A percentile compares a stretch with the other conserved stretches of the same genome.
Evolutionary conservation across 1,140 invertebrate genomes (phyloP).

Genomic region (Aphelenchoides avenae): DNA sequence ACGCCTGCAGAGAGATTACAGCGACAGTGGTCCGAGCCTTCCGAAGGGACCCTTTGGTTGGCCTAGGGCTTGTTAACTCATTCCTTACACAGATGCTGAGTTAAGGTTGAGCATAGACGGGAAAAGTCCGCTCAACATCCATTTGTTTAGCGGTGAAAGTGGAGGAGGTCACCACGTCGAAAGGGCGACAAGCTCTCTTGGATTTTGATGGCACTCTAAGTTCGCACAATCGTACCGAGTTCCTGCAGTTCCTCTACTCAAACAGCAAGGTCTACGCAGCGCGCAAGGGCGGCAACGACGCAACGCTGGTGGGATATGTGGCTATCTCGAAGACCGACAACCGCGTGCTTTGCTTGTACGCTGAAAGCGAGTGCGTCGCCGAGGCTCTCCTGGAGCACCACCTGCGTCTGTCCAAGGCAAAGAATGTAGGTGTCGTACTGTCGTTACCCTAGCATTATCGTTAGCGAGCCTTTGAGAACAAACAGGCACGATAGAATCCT

Average conservation of each 20-base stretch:
- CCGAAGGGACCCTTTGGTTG: too few species aligned
- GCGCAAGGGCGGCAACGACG: background rate
- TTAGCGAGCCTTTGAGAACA: too few species aligned
- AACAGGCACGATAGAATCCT: too few species aligned
- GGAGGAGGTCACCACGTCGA: slow-evolving; percentile 8
- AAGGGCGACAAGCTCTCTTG: slow-evolving; percentile 17
- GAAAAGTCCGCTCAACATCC: too few species aligned
- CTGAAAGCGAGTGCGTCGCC: slow-evolving; percentile 27
- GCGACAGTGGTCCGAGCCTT: too few species aligned
- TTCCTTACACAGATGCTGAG: too few species aligned
- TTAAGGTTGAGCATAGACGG: too few species aligned
- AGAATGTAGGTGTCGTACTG: slow-evolving; percentile 39
- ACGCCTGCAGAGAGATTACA: too few species aligned
- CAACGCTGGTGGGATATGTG: slow-evolving; percentile 37
- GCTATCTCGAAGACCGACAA: slow-evolving; percentile 13
- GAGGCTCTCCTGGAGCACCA: slow-evolving; percentile 26
- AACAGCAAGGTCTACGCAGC: slow-evolving; percentile 26
- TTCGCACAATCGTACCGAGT: slow-evolving; percentile 43
- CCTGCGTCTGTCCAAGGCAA: slow-evolving; percentile 14
- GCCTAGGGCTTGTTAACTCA: too few species aligned
- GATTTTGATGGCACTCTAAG: slow-evolving; percentile 40
- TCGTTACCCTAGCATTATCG: too few species aligned
- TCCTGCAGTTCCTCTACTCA: slow-evolving; percentile 28
- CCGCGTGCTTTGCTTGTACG: slow-evolving; percentile 37
- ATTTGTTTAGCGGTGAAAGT: slow-evolving; percentile 2